Base-by-base conservation (phyloP, 2,888 invertebrate genomes). In the Phasia obesa region DNA sequence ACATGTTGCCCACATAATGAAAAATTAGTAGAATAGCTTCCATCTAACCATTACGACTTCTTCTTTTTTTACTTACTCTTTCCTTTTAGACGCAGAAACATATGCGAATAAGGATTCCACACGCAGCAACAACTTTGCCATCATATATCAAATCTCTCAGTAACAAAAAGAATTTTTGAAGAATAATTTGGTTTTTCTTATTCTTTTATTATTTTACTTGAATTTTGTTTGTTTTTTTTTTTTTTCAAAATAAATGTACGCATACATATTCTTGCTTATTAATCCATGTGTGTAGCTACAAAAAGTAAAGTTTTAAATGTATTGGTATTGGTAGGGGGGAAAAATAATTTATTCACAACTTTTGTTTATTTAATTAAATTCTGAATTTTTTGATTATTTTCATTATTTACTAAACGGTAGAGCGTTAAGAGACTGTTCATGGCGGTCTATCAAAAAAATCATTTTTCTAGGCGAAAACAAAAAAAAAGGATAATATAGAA, bases 1-100 rank as follows among this genome's bases (percentile, higher is more conserved):
- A 89, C 89, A 89, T 89, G 89, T 89, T 89, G 87, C 88, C 87
- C 87, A 86, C 87, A 87, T 88, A 87, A 88, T 88, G 88, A 87
- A 87, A 89, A 89, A 89, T 89, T 88, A 89, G 88, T 87, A 87
- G 84, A 86, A 84, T 70, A 76, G 75, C 78, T 49, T 84, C 81
- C 84, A 78, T 80, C 51, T 23, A 57, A 38, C 57, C n/a, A n/a
- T n/a, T 77, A 47, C 59, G 21, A 19, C 51, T 65, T 19, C 60
- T 64, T 11, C 49, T 55, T 35, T 11, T 11, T 35, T 35, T 35
- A 11, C 35, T 5, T 35, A 35, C 35, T 11, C 9, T 5, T 35
- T 35, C 3, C 3, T 35, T 35, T 35, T 35, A 35, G 35, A 11
- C 35, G 35, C 35, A 11, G 25, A 47, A 35, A 73, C 55, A 23